Evolutionary conservation across 30 jellyfish, hydroid and myxozoan genomes (phyloP).

Genomic region (Nemopilema nomurai): DNA sequence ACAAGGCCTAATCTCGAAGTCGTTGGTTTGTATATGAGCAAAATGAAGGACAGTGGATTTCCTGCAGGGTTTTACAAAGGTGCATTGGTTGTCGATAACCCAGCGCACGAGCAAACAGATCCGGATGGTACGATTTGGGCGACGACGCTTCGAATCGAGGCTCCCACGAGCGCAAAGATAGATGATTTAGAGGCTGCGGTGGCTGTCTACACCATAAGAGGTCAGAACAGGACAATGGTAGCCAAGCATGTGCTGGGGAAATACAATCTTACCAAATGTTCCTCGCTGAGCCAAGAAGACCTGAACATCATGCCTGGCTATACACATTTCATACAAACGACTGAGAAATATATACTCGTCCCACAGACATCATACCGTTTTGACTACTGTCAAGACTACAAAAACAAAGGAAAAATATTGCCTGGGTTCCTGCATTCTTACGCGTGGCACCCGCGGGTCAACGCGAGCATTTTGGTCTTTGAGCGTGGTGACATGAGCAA

Average conservation of each 20-base stretch:
- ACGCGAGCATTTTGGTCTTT: slow-evolving; percentile 57
- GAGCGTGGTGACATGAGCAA: slow-evolving; percentile 36
- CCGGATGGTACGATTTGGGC: slow-evolving; percentile 71
- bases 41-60: slow-evolving; percentile 8
- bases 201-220: slow-evolving; percentile 45
- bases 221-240: slow-evolving; percentile 37
- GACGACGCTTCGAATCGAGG: slow-evolving; percentile 48
- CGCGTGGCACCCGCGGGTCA: slow-evolving; percentile 64
- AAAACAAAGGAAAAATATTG: slow-evolving; percentile 7
- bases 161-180: neutral
- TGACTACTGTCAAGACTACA: slow-evolving; percentile 40
- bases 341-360: slow-evolving; percentile 40
- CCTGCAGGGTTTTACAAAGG: slow-evolving; percentile 12
- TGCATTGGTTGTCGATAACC: slow-evolving; percentile 11
- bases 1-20: slow-evolving; percentile 45
- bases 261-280: slow-evolving; percentile 42
- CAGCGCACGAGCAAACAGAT: slow-evolving; percentile 68
- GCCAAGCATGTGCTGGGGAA: slow-evolving; percentile 60
- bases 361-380: slow-evolving; percentile 66
- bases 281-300: slow-evolving; percentile 39
- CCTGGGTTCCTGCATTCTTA: slow-evolving; percentile 43
- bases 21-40: slow-evolving; percentile 23
- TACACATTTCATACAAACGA: slow-evolving; percentile 49
- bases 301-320: slow-evolving; percentile 63
- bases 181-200: slow-evolving; percentile 52